These are phyloP conservation scores for Amphiprion ocellaris DNA, from an alignment of 2,113 vertebrate genomes.

Conservation along the genomic window DNA sequence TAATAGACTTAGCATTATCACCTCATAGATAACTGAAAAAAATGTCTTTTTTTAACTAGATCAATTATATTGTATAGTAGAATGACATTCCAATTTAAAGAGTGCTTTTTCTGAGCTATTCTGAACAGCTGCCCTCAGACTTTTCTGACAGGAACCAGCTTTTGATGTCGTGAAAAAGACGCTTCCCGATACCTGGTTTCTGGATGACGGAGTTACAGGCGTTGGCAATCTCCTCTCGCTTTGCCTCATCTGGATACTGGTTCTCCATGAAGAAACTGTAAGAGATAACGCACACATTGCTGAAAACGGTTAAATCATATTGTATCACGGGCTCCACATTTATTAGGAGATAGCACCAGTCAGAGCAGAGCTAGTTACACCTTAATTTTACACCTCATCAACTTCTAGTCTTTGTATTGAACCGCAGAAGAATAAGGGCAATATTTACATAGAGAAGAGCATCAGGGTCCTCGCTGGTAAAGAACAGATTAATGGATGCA, in stretches of 20 bases:
- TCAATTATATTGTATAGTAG: not conserved
- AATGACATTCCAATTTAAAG: not conserved
- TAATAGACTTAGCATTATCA: too few relatives aligned
- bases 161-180: too few relatives aligned
- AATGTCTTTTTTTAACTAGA: not conserved
- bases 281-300: conserved; percentile 32
- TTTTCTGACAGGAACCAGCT: not conserved
- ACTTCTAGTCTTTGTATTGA: conserved; percentile 31
- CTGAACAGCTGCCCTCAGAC: not conserved
- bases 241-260: conserved; percentile 88
- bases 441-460: conserved; percentile 9
- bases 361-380: not conserved
- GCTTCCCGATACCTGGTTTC: conserved; percentile 82
- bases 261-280: conserved; percentile 88
- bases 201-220: conserved; percentile 89
- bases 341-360: not conserved
- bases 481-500: conserved; percentile 31
- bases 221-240: conserved; percentile 88
- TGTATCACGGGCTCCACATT: not conserved
- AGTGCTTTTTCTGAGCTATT: too few relatives aligned
- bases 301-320: conserved; percentile 8
- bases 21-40: too few relatives aligned
- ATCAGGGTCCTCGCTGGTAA: not conserved
- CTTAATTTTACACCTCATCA: conserved; percentile 48
- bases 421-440: not conserved